Evolutionary conservation across 2,113 vertebrate species (phyloP).

Genomic region (Xenopus tropicalis): UCB_Xtro_10.0 CM004445.2:21249001-21249500

Average conservation of each 20-base stretch:
- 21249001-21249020: slow-evolving; percentile 96
- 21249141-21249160: no score
- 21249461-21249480: no score
- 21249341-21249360: slow-evolving; percentile 93
- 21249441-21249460: no score
- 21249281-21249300: slow-evolving; percentile 92
- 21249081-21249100: no score
- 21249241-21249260: neutral
- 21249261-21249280: slow-evolving; percentile 88
- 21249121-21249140: no score
- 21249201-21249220: no score
- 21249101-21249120: no score
- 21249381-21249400: slow-evolving; percentile 94
- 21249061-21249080: no score
- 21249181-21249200: no score
- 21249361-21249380: slow-evolving; percentile 97
- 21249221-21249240: no score
- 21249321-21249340: slow-evolving; percentile 98
- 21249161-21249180: no score
- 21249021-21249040: slow-evolving; percentile 92
- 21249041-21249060: neutral
- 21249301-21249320: slow-evolving; percentile 95
- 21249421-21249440: neutral
- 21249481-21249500: no score
- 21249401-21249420: neutral